Conservation (phyloP, 1,140 invertebrate genomes). For the Danaus plexippus region DNA sequence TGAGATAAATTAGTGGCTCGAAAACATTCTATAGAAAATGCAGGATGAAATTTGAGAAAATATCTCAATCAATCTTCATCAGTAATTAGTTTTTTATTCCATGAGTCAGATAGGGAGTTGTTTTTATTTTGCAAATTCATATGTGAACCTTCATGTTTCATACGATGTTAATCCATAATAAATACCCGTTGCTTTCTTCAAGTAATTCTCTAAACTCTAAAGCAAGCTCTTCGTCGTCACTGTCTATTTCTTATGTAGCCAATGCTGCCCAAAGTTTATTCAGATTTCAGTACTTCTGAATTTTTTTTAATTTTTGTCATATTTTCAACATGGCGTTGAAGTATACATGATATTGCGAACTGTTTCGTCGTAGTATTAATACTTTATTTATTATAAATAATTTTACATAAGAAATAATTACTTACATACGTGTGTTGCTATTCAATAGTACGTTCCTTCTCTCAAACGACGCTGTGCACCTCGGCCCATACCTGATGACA, state of each 20-base stretch:
- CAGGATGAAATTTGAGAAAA: conserved; percentile 16
- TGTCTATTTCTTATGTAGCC: conserved; percentile 19
- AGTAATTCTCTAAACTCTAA: conserved; percentile 8
- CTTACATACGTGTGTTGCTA: too few relatives aligned
- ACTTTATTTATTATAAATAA: too few relatives aligned
- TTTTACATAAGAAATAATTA: too few relatives aligned
- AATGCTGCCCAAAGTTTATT: conserved; percentile 17
- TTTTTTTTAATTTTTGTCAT: too few relatives aligned
- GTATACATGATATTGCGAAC: too few relatives aligned
- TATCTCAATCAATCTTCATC: conserved; percentile 13
- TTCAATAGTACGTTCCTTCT: too few relatives aligned
- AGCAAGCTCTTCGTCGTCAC: conserved; percentile 8
- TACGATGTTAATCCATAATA: conserved; percentile 12
- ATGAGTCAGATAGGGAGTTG: conserved; percentile 5
- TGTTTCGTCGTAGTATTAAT: too few relatives aligned
- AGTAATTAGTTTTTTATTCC: conserved; percentile 8
- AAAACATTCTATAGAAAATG: conserved; percentile 8
- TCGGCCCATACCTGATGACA: too few relatives aligned
- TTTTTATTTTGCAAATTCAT: conserved; percentile 13
- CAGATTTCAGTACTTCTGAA: conserved; percentile 1
- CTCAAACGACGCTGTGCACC: too few relatives aligned
- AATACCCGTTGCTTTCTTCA: conserved; percentile 8
- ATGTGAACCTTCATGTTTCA: conserved; percentile 14
- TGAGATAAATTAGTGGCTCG: conserved; percentile 10
- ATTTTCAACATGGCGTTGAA: too few relatives aligned